Evolutionary conservation across 2,797 vertebrate genomes (phyloP), one percentile per base, ranked within the genome.

Genomic region (Lagodon rhomboides): DNA sequence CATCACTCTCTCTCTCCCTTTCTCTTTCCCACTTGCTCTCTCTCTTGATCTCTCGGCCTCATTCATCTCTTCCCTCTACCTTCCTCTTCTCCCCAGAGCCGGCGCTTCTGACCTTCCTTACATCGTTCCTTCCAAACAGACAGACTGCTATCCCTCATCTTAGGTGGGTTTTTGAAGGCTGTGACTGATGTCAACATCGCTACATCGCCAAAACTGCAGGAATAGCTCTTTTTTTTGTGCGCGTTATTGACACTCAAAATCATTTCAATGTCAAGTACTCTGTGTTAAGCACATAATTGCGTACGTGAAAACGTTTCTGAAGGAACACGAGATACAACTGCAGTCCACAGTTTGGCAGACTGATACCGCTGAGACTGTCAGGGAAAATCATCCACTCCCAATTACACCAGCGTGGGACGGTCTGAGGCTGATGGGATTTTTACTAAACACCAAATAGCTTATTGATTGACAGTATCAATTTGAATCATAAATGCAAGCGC

Each of bases 81-180:
- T 58, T 77, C 6, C 27, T 77, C 74, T 59, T 44, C 62, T 80
- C 78, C 73, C 85, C 55, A 30, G 25, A 72, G 69, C 62, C 43
- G 1, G 22, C 44, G 58, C 80, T 65, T 79, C 1, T 86, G 82
- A 85, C 89, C 88, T 68, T 56, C 30, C 51, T 64, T 25, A 27
- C 73, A 84, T 53, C 43, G 20, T 22, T 22, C 51, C 50, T 50
- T 16, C 50, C 46, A 47, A 68, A 78, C 62, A 73, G 46, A 30
- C 22, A 27, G 16, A 18, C 61, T 43, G 46, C 68, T 12, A n/a
- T 68, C 49, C 43, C 5, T 75, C 64, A 50, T 77, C 75, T 63
- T 9, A 72, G 6, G 10, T 1, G 3, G 4, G 8, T 56, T 73
- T 85, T 51, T 71, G 16, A 79, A 56, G 77, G 47, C 63, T 58